Conservation (phyloP, 2,888 invertebrate genomes). For the Ptychoptera contaminata region DNA sequence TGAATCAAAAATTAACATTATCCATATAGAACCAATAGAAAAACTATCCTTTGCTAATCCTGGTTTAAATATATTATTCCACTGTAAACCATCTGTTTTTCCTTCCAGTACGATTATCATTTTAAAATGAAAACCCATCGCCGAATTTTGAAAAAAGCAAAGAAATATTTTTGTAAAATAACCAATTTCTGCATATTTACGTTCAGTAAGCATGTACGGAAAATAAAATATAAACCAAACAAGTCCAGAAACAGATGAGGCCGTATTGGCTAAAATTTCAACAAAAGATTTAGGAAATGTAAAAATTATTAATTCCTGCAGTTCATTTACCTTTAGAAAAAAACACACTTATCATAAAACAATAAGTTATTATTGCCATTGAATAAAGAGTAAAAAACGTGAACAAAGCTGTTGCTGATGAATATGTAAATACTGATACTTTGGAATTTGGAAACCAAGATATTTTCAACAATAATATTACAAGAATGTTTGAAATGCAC, state of each 20-base stretch:
- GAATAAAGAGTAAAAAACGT: slow-evolving; percentile 57
- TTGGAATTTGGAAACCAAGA: slow-evolving; percentile 34
- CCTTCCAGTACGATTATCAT: slow-evolving; percentile 35
- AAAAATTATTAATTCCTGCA: background rate
- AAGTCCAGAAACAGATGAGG: slow-evolving; percentile 58
- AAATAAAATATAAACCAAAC: slow-evolving; percentile 60
- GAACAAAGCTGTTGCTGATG: slow-evolving; percentile 48
- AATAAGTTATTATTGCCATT: slow-evolving; percentile 54
- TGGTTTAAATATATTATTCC: slow-evolving; percentile 40
- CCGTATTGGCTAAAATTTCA: slow-evolving; percentile 44
- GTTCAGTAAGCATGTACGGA: slow-evolving; percentile 51
- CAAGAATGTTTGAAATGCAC: slow-evolving; percentile 40
- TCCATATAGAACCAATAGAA: slow-evolving; percentile 49
- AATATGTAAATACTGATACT: slow-evolving; percentile 50
- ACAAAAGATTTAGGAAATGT: background rate
- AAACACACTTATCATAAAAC: slow-evolving; percentile 63
- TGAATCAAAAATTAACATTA: slow-evolving; percentile 47
- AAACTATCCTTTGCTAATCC: slow-evolving; percentile 51
- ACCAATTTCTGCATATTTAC: slow-evolving; percentile 47
- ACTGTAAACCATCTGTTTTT: slow-evolving; percentile 41
- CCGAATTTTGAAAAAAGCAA: slow-evolving; percentile 58
- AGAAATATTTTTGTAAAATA: slow-evolving; percentile 41
- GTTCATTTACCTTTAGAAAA: slow-evolving; percentile 41
- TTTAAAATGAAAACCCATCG: slow-evolving; percentile 61
- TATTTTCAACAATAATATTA: slow-evolving; percentile 43